Conservation (phyloP, 2,888 invertebrate genomes). For the Busseola fusca region DNA sequence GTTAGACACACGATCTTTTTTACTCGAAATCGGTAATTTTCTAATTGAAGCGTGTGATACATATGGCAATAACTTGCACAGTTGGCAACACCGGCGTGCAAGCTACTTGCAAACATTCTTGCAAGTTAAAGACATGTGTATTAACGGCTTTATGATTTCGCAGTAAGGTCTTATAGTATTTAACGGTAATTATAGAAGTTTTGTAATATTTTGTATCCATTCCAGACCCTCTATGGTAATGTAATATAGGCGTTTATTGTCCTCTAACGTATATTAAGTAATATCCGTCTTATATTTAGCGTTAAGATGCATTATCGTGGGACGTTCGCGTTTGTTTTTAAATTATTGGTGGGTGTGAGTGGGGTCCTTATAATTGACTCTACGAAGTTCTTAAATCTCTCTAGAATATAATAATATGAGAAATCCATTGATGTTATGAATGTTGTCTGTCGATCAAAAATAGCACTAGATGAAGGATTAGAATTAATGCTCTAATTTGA, state of each 20-base stretch:
- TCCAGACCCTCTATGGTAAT: slow-evolving; percentile 81
- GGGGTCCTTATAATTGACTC: slow-evolving; percentile 12
- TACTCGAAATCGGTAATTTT: slow-evolving; percentile 50
- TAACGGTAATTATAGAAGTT: slow-evolving; percentile 69
- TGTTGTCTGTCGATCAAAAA: neutral
- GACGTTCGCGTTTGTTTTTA: slow-evolving; percentile 43
- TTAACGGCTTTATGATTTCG: slow-evolving; percentile 40
- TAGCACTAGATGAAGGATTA: neutral
- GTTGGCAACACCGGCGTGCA: neutral
- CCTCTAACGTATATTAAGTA: slow-evolving; percentile 79
- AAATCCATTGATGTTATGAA: too few species aligned
- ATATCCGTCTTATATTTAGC: slow-evolving; percentile 86
- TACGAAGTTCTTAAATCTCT: neutral
- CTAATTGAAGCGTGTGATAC: neutral
- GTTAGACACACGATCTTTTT: slow-evolving; percentile 61
- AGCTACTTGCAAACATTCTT: neutral
- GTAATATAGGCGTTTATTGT: slow-evolving; percentile 86
- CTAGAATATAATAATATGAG: too few species aligned
- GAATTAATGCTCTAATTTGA: too few species aligned
- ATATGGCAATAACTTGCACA: neutral
- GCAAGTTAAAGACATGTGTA: slow-evolving; percentile 8
- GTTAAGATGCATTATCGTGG: slow-evolving; percentile 74
- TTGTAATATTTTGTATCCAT: slow-evolving; percentile 88
- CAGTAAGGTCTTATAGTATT: slow-evolving; percentile 61
- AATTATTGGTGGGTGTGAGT: slow-evolving; percentile 30